These are phyloP conservation scores for Eristalinus sepulchralis DNA, from an alignment of 2,888 invertebrate species.

Conservation along the genomic window DNA sequence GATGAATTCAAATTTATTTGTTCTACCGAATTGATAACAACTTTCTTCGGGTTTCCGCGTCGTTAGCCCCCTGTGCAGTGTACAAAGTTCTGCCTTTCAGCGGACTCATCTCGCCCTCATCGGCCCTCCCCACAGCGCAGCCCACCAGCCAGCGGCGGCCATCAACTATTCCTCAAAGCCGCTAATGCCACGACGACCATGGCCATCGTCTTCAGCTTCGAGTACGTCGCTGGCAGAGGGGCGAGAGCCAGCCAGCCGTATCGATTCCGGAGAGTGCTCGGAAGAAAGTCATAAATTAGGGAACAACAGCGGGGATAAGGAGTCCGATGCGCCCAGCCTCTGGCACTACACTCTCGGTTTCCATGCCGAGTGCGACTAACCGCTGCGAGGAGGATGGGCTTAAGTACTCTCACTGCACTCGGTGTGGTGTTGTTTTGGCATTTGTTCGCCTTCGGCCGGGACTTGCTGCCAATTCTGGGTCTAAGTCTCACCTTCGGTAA, in stretches of 20 bases:
- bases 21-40: conserved; percentile 80
- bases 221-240: conserved; percentile 23
- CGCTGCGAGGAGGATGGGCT: conserved; percentile 22
- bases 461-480: conserved; percentile 40
- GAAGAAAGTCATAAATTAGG: conserved; percentile 78
- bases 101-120: conserved; percentile 38
- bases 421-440: conserved; percentile 24
- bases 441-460: background rate
- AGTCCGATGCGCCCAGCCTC: conserved; percentile 40
- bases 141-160: background rate
- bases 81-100: conserved; percentile 78
- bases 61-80: conserved; percentile 79
- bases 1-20: conserved; percentile 80
- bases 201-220: conserved; percentile 34
- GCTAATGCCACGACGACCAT: conserved; percentile 11
- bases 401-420: conserved; percentile 11
- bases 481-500: conserved; percentile 36
- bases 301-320: conserved; percentile 75
- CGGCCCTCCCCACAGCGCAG: conserved; percentile 17
- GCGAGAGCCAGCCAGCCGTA: conserved; percentile 64
- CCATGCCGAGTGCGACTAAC: conserved; percentile 13
- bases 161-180: background rate
- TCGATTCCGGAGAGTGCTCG: conserved; percentile 73
- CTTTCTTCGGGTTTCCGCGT: conserved; percentile 80
- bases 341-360: background rate